Percentiles rank a stretch among this genome's conserved stretches.
Evolutionary conservation across 2,113 vertebrate genomes (phyloP).

Genomic region (Mellivora capensis): DNA sequence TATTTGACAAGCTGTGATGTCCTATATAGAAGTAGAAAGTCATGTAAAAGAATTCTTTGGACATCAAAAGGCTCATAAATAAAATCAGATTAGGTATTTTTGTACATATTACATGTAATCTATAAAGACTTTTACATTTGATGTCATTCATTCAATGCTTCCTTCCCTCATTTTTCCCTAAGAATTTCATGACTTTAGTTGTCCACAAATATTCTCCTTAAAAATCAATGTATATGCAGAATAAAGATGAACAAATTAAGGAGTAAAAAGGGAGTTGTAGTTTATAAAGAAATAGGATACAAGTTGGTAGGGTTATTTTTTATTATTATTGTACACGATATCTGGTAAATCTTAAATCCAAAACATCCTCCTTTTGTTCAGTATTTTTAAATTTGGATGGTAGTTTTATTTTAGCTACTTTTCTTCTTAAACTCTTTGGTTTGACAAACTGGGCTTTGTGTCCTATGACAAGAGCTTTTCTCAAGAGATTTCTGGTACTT

Average conservation of each 20-base stretch:
- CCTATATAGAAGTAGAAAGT: constrained; percentile 10
- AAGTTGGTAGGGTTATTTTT: background rate
- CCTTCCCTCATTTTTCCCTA: background rate
- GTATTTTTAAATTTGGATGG: constrained; percentile 49
- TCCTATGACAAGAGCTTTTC: constrained; percentile 73
- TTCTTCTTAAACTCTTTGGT: constrained; percentile 50
- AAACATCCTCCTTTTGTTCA: background rate
- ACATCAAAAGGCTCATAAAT: background rate
- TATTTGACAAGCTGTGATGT: constrained; percentile 55
- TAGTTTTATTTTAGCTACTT: constrained; percentile 55
- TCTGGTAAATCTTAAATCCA: constrained; percentile 21
- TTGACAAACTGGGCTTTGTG: constrained; percentile 60
- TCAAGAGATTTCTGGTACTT: constrained; percentile 74
- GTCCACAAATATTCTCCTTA: background rate
- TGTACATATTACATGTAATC: background rate
- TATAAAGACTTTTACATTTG: background rate
- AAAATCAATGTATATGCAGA: background rate
- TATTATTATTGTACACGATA: background rate
- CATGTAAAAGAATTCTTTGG: constrained; percentile 15
- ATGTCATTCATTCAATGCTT: background rate
- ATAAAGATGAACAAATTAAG: background rate
- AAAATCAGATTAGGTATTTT: background rate
- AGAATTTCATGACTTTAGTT: background rate
- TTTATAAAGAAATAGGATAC: background rate
- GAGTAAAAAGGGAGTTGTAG: background rate